Evolutionary conservation across 35 echinoderm and acorn worm species (phyloP).

Genomic region (Apostichopus californicus): DNA sequence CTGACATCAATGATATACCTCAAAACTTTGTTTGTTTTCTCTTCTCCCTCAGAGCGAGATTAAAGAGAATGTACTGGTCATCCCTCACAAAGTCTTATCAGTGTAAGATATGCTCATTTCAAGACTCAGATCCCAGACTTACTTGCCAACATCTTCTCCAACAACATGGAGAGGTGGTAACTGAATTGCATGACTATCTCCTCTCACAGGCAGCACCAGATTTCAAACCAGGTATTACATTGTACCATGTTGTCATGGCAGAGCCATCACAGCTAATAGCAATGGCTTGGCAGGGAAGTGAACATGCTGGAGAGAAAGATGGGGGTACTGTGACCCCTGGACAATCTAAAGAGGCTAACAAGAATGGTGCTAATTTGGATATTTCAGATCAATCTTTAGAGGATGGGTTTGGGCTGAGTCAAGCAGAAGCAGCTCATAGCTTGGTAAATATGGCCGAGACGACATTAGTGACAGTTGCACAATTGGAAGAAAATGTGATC

Average conservation of each 20-base stretch:
- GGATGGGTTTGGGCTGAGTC: background rate
- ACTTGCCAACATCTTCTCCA: slow-evolving; percentile 34
- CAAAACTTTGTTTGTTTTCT: background rate
- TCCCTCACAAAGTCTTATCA: slow-evolving; percentile 21
- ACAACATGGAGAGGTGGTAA: background rate
- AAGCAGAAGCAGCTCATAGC: background rate
- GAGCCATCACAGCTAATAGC: slow-evolving; percentile 12
- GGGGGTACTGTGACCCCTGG: background rate
- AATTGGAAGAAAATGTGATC: slow-evolving; percentile 10
- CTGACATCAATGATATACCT: background rate
- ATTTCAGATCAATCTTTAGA: background rate
- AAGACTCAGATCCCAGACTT: background rate
- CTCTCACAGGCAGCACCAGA: slow-evolving; percentile 2
- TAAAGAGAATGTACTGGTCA: slow-evolving; percentile 28
- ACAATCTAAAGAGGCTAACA: background rate
- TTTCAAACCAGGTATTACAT: slow-evolving; percentile 18
- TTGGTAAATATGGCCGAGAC: slow-evolving; percentile 14
- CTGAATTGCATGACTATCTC: background rate
- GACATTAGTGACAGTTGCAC: slow-evolving; percentile 16
- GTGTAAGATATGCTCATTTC: slow-evolving; percentile 42
- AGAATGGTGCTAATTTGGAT: background rate
- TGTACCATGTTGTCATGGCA: slow-evolving; percentile 25
- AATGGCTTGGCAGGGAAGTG: background rate
- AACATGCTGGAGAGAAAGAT: background rate
- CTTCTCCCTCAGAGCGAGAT: background rate